Percentiles rank a stretch among this genome's conserved stretches.
phyloP scores from a whole-genome alignment of 37 sponge, comb jelly and placozoan species.

The Spongia lamella region DNA sequence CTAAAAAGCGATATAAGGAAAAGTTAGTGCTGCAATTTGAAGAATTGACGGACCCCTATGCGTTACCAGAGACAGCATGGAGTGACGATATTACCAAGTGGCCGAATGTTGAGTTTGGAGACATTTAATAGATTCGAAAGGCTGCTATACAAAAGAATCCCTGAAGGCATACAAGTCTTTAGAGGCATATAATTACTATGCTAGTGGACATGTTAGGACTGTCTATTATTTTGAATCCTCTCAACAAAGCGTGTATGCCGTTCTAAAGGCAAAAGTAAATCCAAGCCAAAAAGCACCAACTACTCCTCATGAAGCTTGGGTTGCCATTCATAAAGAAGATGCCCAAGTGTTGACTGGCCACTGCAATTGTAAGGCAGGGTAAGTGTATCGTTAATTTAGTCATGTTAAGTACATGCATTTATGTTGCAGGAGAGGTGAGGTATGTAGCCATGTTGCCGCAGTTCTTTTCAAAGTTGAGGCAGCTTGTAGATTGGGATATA shows the following conservation, averaged over 20 bases:
- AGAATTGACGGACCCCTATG: background rate
- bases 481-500: no score
- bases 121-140: background rate
- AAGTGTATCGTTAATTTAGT: background rate
- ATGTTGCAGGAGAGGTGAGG: background rate
- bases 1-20: no score
- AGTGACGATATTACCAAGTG: background rate
- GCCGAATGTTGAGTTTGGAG: background rate
- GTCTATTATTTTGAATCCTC: background rate
- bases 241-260: background rate
- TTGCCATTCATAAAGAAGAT: no score
- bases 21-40: no score
- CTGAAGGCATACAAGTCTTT: background rate
- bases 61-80: background rate
- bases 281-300: conserved; percentile 5
- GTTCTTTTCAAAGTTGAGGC: background rate
- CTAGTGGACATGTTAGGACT: no score
- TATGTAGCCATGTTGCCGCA: background rate
- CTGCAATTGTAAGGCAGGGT: conserved; percentile 2
- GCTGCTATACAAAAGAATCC: background rate
- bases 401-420: background rate
- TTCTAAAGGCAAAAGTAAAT: conserved; percentile 1
- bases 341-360: background rate
- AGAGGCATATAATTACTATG: background rate
- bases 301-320: background rate